phyloP scores from a whole-genome alignment of 1,140 invertebrate species.

The Drosophila fuyamai region DNA sequence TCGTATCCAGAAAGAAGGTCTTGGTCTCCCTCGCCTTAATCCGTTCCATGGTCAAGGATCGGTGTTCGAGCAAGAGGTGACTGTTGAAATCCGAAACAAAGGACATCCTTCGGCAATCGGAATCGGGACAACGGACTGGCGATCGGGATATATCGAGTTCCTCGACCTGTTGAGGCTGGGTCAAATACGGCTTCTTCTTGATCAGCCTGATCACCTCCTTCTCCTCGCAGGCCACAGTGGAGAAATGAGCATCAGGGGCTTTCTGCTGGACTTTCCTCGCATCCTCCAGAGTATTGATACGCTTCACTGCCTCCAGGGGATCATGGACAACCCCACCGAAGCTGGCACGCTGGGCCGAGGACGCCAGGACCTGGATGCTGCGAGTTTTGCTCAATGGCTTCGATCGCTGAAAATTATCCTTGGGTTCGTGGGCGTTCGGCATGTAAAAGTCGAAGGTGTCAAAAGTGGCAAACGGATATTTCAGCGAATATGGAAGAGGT shows the following conservation, averaged over 20 bases:
- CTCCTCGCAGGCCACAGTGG: constrained; percentile 23
- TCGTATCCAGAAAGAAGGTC: constrained; percentile 67
- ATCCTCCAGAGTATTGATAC: background rate
- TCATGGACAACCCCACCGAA: constrained; percentile 14
- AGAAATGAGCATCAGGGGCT: constrained; percentile 24
- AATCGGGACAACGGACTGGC: constrained; percentile 63
- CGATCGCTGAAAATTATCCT: background rate
- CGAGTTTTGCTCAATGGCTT: background rate
- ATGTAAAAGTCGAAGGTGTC: background rate
- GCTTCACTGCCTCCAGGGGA: constrained; percentile 6
- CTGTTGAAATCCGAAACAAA: constrained; percentile 69
- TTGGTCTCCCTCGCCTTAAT: constrained; percentile 39
- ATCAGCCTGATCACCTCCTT: constrained; percentile 12
- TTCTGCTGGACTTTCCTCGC: background rate
- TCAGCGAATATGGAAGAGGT: background rate
- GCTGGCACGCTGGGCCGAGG: constrained; percentile 39
- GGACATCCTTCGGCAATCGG: constrained; percentile 38
- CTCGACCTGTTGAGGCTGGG: background rate
- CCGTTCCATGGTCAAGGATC: constrained; percentile 57
- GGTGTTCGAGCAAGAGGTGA: constrained; percentile 58
- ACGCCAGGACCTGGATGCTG: constrained; percentile 15
- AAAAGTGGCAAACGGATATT: background rate
- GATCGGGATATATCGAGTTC: constrained; percentile 37
- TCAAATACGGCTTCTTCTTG: constrained; percentile 4
- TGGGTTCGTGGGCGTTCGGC: background rate